Evolutionary conservation across 2,888 invertebrate species (phyloP), one percentile per base, ranked within the genome.

Genomic region (Campoplex capitator): DNA sequence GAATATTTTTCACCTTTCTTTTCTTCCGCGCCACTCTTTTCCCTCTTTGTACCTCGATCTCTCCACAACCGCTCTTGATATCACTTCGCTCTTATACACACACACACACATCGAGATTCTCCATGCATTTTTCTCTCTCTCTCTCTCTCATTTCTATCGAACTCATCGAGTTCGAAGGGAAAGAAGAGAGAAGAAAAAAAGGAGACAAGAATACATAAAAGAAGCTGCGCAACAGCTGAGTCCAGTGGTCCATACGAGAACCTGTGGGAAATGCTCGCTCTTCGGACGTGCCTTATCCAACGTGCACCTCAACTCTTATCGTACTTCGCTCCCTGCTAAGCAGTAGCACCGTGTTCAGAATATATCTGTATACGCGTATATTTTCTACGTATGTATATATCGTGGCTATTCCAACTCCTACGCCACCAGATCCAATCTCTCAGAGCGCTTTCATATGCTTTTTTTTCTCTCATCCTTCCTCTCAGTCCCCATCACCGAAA

Each of bases 261-360:
- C 71, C 84, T 83, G 86, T 86, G 87, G 89, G 82, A 88, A 89
- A 89, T 89, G 89, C 86, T 86, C 74, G 86, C 87, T 75, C 80
- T 23, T 88, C 80, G 83, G 85, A 86, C 85, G 87, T 88, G 87
- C 76, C 88, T 89, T 89, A 89, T 89, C 89, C 79, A 83, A 83
- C 87, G 77, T 83, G 62, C 56, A 77, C 88, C 82, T 82, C 74
- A 70, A 23, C 74, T 67, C 84, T 88, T 88, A 88, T 88, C 88
- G 84, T 70, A 70, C 84, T 74, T 79, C 71, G 83, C 85, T 84
- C 87, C 78, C 78, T 80, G 48, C 79, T 73, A 74, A 76, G 79
- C 78, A 77, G 85, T 81, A 81, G 73, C 82, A 78, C 35, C 38
- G 70, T 76, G 54, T 48, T 68, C 42, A 18, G 35, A 56, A 62